These are phyloP conservation scores for Aurelia sp. DNA, from an alignment of 30 jellyfish, hydroid and myxozoan species.

Conservation along the genomic window DNA sequence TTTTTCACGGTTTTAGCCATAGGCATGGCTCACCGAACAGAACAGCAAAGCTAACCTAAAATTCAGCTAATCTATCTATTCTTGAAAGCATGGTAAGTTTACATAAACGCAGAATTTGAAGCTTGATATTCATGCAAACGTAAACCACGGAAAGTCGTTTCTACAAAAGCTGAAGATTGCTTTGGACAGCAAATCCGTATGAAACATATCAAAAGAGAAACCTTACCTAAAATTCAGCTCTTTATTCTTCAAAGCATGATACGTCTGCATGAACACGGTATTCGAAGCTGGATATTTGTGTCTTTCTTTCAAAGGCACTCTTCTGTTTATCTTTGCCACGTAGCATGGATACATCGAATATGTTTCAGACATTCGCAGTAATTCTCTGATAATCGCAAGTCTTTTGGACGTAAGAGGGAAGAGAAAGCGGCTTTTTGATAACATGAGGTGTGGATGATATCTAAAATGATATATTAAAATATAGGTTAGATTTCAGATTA, in stretches of 20 bases:
- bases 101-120: conserved; percentile 81
- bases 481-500: too few species aligned
- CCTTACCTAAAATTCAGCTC: conserved; percentile 83
- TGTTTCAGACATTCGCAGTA: conserved; percentile 82
- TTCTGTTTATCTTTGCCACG: conserved; percentile 68
- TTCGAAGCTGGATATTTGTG: conserved; percentile 55
- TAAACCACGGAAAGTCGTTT: too few species aligned
- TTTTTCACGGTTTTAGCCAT: too few species aligned
- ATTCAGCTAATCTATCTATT: conserved; percentile 70
- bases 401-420: conserved; percentile 91
- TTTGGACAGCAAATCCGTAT: too few species aligned
- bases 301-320: conserved; percentile 81
- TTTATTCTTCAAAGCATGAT: conserved; percentile 50
- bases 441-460: conserved; percentile 81
- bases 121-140: conserved; percentile 43
- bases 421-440: conserved; percentile 78
- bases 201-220: not conserved
- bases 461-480: conserved; percentile 28
- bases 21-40: too few species aligned
- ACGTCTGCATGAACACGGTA: conserved; percentile 89
- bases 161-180: too few species aligned
- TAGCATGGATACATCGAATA: conserved; percentile 25
- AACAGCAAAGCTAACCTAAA: conserved; percentile 51
- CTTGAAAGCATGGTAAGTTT: conserved; percentile 52
- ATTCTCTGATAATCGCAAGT: conserved; percentile 69